phyloP scores from a whole-genome alignment of 2,797 vertebrate genomes.

The Trichosurus vulpecula region DNA sequence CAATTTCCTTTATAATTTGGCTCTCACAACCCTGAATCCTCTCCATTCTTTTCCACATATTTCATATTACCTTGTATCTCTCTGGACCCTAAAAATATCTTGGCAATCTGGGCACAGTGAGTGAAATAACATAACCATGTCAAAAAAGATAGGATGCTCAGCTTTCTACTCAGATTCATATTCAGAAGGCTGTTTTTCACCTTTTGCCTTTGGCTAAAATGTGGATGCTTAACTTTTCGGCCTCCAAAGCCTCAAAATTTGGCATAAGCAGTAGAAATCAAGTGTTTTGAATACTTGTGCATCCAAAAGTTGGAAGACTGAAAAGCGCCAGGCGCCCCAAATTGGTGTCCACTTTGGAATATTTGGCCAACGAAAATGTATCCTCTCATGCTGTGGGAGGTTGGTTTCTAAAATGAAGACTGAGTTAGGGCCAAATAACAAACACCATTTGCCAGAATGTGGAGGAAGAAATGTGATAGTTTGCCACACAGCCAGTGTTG shows the following conservation, averaged over 20 bases:
- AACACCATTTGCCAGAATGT: conserved; percentile 58
- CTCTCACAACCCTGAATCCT: background rate
- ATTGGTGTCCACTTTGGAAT: conserved; percentile 73
- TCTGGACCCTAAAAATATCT: background rate
- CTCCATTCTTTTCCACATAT: background rate
- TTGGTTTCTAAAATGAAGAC: conserved; percentile 73
- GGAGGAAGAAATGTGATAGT: conserved; percentile 68
- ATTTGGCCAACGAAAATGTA: conserved; percentile 72
- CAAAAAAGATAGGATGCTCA: background rate
- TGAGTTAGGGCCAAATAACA: conserved; percentile 65
- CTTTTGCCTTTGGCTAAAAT: conserved; percentile 47
- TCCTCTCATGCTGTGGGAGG: conserved; percentile 72
- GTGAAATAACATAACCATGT: background rate
- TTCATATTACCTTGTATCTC: background rate
- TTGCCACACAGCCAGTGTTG: conserved; percentile 27
- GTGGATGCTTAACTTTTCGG: conserved; percentile 58
- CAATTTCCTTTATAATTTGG: background rate
- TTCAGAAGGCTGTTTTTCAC: conserved; percentile 42
- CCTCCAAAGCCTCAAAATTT: conserved; percentile 62
- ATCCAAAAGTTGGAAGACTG: conserved; percentile 66
- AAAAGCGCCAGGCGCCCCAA: conserved; percentile 64
- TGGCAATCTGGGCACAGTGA: background rate
- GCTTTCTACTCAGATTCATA: background rate
- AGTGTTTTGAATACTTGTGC: conserved; percentile 58
- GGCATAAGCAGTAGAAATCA: conserved; percentile 54